Conservation (phyloP, 2,113 vertebrate genomes). For the Platycercus adscitus region DNA sequence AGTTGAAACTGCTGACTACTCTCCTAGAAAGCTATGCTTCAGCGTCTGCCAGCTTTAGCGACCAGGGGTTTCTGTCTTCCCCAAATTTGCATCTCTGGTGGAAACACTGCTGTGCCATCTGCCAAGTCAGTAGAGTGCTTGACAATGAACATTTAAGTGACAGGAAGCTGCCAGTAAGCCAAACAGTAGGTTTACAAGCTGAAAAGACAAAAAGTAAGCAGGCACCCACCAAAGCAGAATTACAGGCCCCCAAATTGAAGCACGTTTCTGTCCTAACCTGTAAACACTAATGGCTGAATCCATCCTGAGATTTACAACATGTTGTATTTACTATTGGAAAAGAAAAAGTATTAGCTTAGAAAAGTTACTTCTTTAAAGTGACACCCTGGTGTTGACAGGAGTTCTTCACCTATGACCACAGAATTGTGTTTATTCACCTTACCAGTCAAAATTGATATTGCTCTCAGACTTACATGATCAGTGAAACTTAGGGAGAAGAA, state of each 20-base stretch:
- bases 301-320: neutral
- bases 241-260: neutral
- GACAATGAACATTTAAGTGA: conserved; percentile 16
- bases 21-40: neutral
- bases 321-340: neutral
- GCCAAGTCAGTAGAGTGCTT: neutral
- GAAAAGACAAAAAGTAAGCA: neutral
- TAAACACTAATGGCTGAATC: neutral
- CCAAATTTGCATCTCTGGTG: neutral
- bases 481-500: conserved; percentile 47
- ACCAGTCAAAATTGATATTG: conserved; percentile 65
- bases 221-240: conserved; percentile 9
- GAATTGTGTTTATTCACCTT: conserved; percentile 63
- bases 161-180: neutral
- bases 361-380: conserved; percentile 58
- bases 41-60: neutral
- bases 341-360: conserved; percentile 26
- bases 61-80: neutral
- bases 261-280: neutral
- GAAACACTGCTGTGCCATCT: neutral
- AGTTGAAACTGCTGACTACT: neutral
- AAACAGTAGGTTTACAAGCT: neutral
- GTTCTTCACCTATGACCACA: conserved; percentile 21
- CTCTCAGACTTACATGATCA: conserved; percentile 30
- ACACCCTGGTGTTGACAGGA: conserved; percentile 24